phyloP scores from a whole-genome alignment of 2,888 invertebrate species.

The Acrobeloides nanus region DNA sequence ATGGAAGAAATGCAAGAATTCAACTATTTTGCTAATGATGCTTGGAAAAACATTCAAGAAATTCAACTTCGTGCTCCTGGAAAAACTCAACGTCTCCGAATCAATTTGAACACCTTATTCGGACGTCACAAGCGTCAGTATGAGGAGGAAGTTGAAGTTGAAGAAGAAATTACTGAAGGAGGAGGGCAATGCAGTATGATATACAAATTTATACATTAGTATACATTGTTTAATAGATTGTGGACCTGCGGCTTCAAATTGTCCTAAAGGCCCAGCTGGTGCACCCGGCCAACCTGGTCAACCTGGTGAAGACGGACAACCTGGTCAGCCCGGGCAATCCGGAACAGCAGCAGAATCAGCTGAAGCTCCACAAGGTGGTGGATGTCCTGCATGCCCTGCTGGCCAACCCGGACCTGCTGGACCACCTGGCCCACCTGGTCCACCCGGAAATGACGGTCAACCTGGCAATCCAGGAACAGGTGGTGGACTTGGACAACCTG shows the following conservation, averaged over 20 bases:
- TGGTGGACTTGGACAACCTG: slow-evolving; percentile 1
- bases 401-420: slow-evolving; percentile 2
- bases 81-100: too few species aligned
- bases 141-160: too few species aligned
- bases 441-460: background rate
- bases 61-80: too few species aligned
- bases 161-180: too few species aligned
- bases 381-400: slow-evolving; percentile 1
- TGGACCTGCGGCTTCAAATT: background rate
- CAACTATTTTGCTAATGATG: slow-evolving; percentile 2
- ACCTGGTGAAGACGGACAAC: background rate
- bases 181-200: too few species aligned
- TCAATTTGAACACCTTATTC: too few species aligned
- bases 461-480: background rate
- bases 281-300: background rate
- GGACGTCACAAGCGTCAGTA: too few species aligned
- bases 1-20: slow-evolving; percentile 4
- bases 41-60: too few species aligned
- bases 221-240: too few species aligned
- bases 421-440: slow-evolving; percentile 2
- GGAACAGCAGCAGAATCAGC: background rate
- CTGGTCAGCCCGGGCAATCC: slow-evolving; percentile 1
- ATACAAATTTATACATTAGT: too few species aligned
- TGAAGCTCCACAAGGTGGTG: background rate
- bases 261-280: slow-evolving; percentile 1